These are phyloP conservation scores for Polyergus mexicanus DNA, from an alignment of 1,140 invertebrate species.

Conservation along the genomic window DNA sequence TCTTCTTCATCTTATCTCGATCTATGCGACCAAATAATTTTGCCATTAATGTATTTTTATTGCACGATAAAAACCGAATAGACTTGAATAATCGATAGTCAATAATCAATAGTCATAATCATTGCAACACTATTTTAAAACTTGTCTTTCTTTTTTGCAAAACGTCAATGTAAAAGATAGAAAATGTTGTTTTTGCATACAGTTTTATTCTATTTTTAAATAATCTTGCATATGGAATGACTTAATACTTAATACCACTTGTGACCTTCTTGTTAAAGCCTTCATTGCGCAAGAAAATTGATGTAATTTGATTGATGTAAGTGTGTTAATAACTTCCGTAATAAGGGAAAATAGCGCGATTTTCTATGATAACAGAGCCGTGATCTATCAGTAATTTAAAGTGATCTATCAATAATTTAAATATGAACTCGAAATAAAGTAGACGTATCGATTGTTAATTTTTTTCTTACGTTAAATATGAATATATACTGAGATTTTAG, in stretches of 20 bases:
- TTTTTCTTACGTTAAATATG: not conserved
- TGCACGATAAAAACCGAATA: not conserved
- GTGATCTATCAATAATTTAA: slow-evolving; percentile 11
- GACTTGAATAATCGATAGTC: too few relatives aligned
- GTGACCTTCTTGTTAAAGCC: not conserved
- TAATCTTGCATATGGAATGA: not conserved
- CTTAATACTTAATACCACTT: slow-evolving; percentile 25
- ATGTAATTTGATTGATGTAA: slow-evolving; percentile 48
- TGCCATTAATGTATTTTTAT: not conserved
- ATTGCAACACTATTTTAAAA: too few relatives aligned
- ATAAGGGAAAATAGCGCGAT: slow-evolving; percentile 32
- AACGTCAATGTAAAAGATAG: too few relatives aligned
- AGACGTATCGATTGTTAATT: not conserved
- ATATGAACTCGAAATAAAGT: slow-evolving; percentile 41
- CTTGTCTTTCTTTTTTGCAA: too few relatives aligned
- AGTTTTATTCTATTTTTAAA: slow-evolving; percentile 4
- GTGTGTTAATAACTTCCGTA: slow-evolving; percentile 55
- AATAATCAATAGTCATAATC: too few relatives aligned
- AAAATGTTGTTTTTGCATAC: not conserved
- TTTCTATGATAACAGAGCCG: slow-evolving; percentile 24
- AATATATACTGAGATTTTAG: not conserved
- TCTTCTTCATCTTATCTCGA: slow-evolving; percentile 23
- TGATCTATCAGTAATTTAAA: slow-evolving; percentile 14
- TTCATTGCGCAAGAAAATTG: slow-evolving; percentile 28
- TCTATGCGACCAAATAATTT: not conserved